A percentile compares a stretch with the other conserved stretches of the same genome.
Conservation (phyloP, 2,113 vertebrate genomes). For the Stegostoma tigrinum region DNA sequence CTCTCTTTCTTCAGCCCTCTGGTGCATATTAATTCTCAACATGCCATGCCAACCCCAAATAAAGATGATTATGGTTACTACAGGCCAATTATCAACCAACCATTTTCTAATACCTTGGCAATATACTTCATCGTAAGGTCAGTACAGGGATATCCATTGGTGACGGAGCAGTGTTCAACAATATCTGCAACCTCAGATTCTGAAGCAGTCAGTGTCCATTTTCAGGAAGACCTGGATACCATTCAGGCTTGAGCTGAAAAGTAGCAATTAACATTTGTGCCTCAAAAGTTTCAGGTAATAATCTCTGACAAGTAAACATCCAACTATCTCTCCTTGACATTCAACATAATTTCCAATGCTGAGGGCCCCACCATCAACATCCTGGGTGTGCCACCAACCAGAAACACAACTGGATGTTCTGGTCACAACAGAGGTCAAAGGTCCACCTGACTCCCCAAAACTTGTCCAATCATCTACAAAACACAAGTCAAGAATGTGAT, state of each 20-base stretch:
- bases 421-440: not conserved
- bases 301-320: not conserved
- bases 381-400: not conserved
- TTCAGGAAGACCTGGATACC: not conserved
- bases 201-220: not conserved
- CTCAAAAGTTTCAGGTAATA: not conserved
- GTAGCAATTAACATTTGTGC: not conserved
- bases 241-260: not conserved
- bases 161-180: not conserved
- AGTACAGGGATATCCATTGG: not conserved
- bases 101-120: not conserved
- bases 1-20: not conserved
- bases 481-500: too few species aligned
- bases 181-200: not conserved
- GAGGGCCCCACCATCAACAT: not conserved
- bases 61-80: not conserved
- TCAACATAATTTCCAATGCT: not conserved
- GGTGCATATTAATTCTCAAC: not conserved
- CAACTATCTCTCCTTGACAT: not conserved
- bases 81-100: not conserved
- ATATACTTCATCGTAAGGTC: not conserved
- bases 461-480: too few species aligned
- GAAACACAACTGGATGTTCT: not conserved
- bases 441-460: not conserved
- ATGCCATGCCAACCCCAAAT: not conserved